phyloP scores from a whole-genome alignment of 2,797 vertebrate species.

The Ceryle rudis region DNA sequence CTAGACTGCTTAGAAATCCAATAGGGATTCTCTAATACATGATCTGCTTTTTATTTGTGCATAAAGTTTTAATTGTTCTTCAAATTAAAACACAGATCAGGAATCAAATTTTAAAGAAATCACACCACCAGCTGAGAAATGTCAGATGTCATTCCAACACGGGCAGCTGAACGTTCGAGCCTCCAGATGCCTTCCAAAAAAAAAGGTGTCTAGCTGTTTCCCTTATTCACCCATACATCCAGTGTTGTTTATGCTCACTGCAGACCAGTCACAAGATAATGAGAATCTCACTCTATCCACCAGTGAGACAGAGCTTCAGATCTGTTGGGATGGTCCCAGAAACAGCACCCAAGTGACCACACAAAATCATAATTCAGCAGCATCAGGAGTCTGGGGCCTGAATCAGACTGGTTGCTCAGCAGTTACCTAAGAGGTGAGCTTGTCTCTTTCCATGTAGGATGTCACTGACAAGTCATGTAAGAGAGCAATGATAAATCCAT shows the following conservation, averaged over 20 bases:
- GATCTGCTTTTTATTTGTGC: background rate
- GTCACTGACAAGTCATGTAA: background rate
- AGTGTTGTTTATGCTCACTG: background rate
- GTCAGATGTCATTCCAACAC: background rate
- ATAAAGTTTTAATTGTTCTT: background rate
- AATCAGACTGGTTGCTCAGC: background rate
- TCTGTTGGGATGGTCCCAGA: background rate
- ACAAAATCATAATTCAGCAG: background rate
- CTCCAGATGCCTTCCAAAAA: background rate
- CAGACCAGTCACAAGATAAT: background rate
- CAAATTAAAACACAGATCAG: background rate
- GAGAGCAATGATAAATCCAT: background rate
- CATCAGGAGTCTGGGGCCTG: background rate
- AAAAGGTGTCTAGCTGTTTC: background rate
- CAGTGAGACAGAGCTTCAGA: background rate
- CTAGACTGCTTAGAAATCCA: background rate
- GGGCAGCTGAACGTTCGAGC: background rate
- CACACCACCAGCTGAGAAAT: background rate
- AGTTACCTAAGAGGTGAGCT: background rate
- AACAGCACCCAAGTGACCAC: background rate
- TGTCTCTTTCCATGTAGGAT: background rate
- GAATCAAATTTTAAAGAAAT: background rate
- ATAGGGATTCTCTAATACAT: background rate
- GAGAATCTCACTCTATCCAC: background rate
- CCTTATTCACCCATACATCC: background rate